Evolutionary conservation across 2,113 vertebrate species (phyloP).

Genomic region (Nothocercus nigrocapillus): DNA sequence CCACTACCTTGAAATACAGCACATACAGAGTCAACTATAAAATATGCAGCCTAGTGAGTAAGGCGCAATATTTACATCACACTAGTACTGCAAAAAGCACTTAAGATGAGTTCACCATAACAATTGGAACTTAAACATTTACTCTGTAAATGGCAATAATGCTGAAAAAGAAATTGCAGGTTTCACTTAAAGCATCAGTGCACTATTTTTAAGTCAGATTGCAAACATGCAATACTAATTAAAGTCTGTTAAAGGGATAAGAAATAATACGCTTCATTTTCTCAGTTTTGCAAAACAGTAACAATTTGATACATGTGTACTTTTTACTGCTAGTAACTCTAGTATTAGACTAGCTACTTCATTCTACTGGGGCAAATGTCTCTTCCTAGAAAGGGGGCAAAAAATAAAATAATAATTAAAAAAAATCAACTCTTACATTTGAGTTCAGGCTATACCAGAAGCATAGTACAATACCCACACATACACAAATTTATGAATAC

Average conservation of each 20-base stretch:
- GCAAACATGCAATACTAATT: conserved; percentile 51
- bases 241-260: not conserved
- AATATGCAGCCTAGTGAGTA: conserved; percentile 73
- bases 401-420: not conserved
- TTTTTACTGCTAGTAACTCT: not conserved
- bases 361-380: not conserved
- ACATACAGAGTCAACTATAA: conserved; percentile 32
- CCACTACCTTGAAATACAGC: conserved; percentile 43
- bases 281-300: not conserved
- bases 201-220: not conserved
- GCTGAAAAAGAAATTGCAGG: conserved; percentile 4
- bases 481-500: conserved; percentile 14
- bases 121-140: conserved; percentile 43
- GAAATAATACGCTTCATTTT: not conserved
- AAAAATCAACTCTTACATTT: not conserved
- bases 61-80: conserved; percentile 74
- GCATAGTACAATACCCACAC: not conserved
- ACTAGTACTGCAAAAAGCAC: conserved; percentile 75
- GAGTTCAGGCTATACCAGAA: conserved; percentile 15
- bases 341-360: not conserved
- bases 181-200: conserved; percentile 15
- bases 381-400: not conserved
- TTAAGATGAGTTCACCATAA: conserved; percentile 46
- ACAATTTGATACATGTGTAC: not conserved
- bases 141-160: conserved; percentile 1